Evolutionary conservation across 2,888 invertebrate genomes (phyloP), one percentile per base, ranked within the genome.

Genomic region (Pyrrhia umbra): DNA sequence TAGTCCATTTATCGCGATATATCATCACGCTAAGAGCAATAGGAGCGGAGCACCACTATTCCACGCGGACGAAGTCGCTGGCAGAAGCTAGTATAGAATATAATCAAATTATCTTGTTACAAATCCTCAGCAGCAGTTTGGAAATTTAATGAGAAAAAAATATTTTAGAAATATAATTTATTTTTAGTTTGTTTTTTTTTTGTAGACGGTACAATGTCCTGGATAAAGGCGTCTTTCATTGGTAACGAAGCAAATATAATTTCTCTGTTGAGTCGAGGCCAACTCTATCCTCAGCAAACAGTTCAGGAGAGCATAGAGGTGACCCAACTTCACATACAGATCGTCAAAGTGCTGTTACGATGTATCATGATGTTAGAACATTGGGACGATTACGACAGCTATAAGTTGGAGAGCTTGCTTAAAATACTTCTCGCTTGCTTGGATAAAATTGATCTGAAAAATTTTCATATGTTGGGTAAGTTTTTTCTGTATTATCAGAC

Each of bases 401-500:
- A 77, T 34, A 87, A 84, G 57, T 80, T 93, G 82, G 93, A 94
- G 68, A 93, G 92, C 39, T 78, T 95, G 2, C 37, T 94, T 23
- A 95, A 94, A 72, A 94, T 94, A 71, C 66, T 95, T 51, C 75
- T 93, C 9, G 79, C 89, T 0, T 95, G 94, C 59, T 85, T 95
- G 79, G 88, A 92, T 15, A 90, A 83, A 73, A 79, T 93, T 1
- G 92, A 95, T 64, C 83, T 95, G 79, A 93, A 89, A 71, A 92
- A 95, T 80, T 95, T 95, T 86, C 94, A 94, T 80, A 90, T 90
- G 87, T 79, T 95, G 21, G 95, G 95, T 95, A 82, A 86, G 89
- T 68, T 62, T 15, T 39, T 61, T 42, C 15, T 16, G 3, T 40
- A 13, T 3, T 52, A 43, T 58, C 18, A 34, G 40, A 49, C 23